Evolutionary conservation across 2,113 vertebrate genomes (phyloP).

Genomic region (Alouatta palliata): DNA sequence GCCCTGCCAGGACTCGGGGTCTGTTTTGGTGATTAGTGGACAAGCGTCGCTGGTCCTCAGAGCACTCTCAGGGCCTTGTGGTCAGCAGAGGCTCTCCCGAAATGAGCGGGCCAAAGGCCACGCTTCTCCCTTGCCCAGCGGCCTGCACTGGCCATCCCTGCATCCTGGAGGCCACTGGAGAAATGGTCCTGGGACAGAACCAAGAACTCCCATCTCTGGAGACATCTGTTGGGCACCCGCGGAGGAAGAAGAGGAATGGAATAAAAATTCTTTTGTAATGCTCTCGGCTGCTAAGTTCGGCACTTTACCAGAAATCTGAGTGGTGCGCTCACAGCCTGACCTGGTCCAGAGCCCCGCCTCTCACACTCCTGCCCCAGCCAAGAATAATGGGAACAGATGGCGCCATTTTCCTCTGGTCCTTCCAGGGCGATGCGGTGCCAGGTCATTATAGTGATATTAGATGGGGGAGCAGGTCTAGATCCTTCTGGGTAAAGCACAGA

Average conservation of each 20-base stretch:
- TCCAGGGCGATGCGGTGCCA: constrained; percentile 73
- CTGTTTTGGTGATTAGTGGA: neutral
- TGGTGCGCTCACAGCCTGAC: neutral
- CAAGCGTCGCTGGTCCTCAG: neutral
- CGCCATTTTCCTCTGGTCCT: constrained; percentile 70
- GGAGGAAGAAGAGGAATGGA: neutral
- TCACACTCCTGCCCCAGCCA: constrained; percentile 63
- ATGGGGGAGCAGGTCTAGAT: constrained; percentile 59
- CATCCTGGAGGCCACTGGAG: neutral
- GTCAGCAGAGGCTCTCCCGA: neutral
- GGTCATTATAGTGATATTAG: constrained; percentile 56
- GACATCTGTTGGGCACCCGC: neutral
- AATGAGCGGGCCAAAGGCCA: neutral
- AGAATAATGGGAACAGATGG: constrained; percentile 78
- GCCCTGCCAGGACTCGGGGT: neutral
- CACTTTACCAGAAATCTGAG: constrained; percentile 43
- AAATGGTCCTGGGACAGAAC: neutral
- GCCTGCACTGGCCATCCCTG: neutral
- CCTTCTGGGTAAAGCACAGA: too few relatives aligned
- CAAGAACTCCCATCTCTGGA: neutral
- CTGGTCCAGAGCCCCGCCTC: constrained; percentile 51
- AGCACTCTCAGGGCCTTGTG: neutral
- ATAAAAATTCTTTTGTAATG: constrained; percentile 57
- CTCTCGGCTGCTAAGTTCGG: constrained; percentile 54
- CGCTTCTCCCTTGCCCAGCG: neutral